Evolutionary conservation across 2,113 vertebrate genomes (phyloP), one percentile per base, ranked within the genome.

Genomic region (Cisticola juncidis): DNA sequence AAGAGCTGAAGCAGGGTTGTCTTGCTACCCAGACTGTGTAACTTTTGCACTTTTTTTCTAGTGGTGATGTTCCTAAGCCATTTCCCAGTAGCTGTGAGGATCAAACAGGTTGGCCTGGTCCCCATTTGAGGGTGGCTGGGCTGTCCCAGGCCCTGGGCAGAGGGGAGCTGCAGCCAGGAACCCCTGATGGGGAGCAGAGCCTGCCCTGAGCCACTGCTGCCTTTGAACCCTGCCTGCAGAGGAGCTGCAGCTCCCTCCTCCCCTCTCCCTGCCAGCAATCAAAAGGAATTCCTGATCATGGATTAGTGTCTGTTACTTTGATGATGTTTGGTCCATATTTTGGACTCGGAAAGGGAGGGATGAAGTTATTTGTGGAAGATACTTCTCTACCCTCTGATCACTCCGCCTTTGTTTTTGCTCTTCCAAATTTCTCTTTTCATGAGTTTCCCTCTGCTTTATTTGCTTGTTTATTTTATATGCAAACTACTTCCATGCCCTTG

Each of bases 101-200:
- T 81, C 22, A 33, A n/a, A 53, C 7, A 47, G 11, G 10, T 20
- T 38, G 60, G 21, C 8, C 0, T 3, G 6, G 28, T 44, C 11
- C 36, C 20, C 8, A 2, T 45, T 20, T 70, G 68, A 35, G 50
- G 9, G 11, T 1, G 20, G 44, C 40, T 94, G 58, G 60, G 17
- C 9, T 45, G 76, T 53, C 16, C 56, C 36, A 70, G 45, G 4
- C 36, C 9, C 57, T 22, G 35, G 14, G 47, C 79, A 48, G 38
- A 35, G 74, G 11, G 28, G 35, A 58, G 18, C 18, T 58, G 73
- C 12, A 14, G 18, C 45, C 79, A 40, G 44, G 28, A 48, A 25
- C 1, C n/a, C 25, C 26, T 7, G 44, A 6, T 0, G 12, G 33
- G 14, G 28, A 53, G 5, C 1, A 5, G 0, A 14, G 3, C 4